Base-by-base conservation (phyloP, 2,113 vertebrate species). In the Anhinga rufa region DNA sequence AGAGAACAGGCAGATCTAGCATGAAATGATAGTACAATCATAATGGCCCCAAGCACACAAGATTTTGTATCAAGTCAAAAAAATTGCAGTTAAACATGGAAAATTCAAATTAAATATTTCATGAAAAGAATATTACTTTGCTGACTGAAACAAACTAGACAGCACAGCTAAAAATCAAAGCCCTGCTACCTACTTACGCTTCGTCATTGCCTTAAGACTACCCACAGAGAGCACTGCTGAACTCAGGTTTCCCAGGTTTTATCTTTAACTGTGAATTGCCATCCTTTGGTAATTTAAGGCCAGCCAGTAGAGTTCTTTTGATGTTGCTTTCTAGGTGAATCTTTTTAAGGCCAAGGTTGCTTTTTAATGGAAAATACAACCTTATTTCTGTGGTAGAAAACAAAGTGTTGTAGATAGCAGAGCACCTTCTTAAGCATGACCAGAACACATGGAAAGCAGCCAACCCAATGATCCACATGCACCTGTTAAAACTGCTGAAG, bases 41-140 rank as follows among this genome's bases (percentile, higher is more conserved):
- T 78, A 84, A 91, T 92, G 64, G 70, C 80, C 95, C 55, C 38
- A 42, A 78, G 94, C 76, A 25, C 51, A 81, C 22, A 74, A 82
- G 79, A 83, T 31, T 82, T 96, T 86, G 86, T 95, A 93, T 95
- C 83, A 88, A 94, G 79, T 75, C 90, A 72, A 94, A 94, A 94
- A 93, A 64, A 11, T 18, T 88, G 68, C 60, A 89, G 77, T 91
- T 95, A 85, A 85, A 97, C 60, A 93, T 88, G 77, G 86, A 94
- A 94, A 96, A 95, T 86, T 97, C 90, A 92, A 83, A 97, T 95
- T 93, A 96, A 95, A 97, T 95, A 90, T 84, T 68, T 94, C 96
- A 96, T 96, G 88, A 97, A 97, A 98, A 94, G 87, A 97, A 97
- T 97, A 97, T 95, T 95, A 77, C 84, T 89, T 83, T 94, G 90